Evolutionary conservation across 53 echinoderm and acorn worm genomes (phyloP).

Genomic region (Arbacia lixula): DNA sequence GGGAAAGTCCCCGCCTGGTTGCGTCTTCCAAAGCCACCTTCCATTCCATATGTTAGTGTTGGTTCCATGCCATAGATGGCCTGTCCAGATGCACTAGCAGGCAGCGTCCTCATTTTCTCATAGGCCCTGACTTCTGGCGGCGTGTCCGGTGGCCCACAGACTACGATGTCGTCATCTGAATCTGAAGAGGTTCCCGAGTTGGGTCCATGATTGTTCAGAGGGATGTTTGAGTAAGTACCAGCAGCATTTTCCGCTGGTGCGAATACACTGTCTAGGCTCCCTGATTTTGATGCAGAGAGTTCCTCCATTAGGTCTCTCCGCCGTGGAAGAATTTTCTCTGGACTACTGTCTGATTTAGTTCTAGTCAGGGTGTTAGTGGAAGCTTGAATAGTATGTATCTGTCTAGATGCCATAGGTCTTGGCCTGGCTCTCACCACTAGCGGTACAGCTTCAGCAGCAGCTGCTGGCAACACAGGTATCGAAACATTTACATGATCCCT

Average conservation of each 20-base stretch:
- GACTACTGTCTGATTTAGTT: slow-evolving; percentile 22
- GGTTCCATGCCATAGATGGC: too few relatives aligned
- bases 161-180: slow-evolving; percentile 45
- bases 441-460: too few relatives aligned
- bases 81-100: neutral
- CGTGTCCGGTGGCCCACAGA: slow-evolving; percentile 51
- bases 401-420: too few relatives aligned
- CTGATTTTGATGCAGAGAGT: neutral
- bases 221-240: neutral
- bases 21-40: neutral
- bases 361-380: too few relatives aligned
- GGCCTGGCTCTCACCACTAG: too few relatives aligned
- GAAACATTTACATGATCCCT: too few relatives aligned
- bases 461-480: too few relatives aligned
- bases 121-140: slow-evolving; percentile 30
- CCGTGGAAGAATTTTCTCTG: neutral
- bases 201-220: neutral
- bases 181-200: neutral
- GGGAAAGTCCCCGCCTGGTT: neutral
- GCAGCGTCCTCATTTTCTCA: neutral
- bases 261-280: slow-evolving; percentile 28
- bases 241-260: neutral
- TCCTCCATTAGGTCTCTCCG: neutral
- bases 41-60: neutral
- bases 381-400: too few relatives aligned